Percentiles rank a stretch among this genome's conserved stretches.
These are phyloP conservation scores for Desmophyllum pertusum DNA, from an alignment of 92 coral and sea anemone genomes.

Conservation along the genomic window DNA sequence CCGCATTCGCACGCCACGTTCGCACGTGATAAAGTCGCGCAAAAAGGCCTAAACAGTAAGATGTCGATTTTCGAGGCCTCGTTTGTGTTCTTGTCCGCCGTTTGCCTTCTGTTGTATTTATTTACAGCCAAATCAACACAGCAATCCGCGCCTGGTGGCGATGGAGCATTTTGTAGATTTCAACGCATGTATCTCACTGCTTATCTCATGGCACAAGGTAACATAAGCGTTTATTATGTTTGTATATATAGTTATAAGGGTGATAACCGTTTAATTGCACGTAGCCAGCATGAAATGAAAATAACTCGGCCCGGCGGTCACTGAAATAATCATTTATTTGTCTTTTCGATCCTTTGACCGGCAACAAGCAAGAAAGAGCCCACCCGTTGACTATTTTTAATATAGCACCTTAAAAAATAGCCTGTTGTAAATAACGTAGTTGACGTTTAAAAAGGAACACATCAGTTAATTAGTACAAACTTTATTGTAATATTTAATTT, in stretches of 20 bases:
- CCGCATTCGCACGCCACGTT: not conserved
- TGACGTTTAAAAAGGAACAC: too few species aligned
- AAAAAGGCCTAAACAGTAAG: not conserved
- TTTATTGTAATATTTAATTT: too few species aligned
- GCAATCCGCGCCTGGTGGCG: slow-evolving; percentile 24
- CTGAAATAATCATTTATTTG: too few species aligned
- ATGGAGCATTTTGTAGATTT: slow-evolving; percentile 63
- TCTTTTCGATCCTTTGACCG: too few species aligned
- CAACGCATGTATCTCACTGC: slow-evolving; percentile 78
- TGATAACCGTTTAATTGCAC: not conserved
- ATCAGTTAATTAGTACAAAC: too few species aligned
- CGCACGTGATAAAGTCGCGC: not conserved
- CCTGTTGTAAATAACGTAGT: too few species aligned
- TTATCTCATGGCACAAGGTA: slow-evolving; percentile 90
- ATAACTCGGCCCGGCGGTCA: too few species aligned
- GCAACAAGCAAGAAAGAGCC: too few species aligned
- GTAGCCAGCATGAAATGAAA: too few species aligned
- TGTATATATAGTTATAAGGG: not conserved
- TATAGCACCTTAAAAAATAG: too few species aligned
- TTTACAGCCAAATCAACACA: slow-evolving; percentile 56
- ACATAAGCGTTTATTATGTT: not conserved
- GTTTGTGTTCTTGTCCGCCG: slow-evolving; percentile 53
- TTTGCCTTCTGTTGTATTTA: slow-evolving; percentile 58
- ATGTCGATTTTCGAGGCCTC: slow-evolving; percentile 68
- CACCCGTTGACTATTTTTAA: too few species aligned